phyloP scores from a whole-genome alignment of 2,797 vertebrate species.

The Notamacropus eugenii region DNA sequence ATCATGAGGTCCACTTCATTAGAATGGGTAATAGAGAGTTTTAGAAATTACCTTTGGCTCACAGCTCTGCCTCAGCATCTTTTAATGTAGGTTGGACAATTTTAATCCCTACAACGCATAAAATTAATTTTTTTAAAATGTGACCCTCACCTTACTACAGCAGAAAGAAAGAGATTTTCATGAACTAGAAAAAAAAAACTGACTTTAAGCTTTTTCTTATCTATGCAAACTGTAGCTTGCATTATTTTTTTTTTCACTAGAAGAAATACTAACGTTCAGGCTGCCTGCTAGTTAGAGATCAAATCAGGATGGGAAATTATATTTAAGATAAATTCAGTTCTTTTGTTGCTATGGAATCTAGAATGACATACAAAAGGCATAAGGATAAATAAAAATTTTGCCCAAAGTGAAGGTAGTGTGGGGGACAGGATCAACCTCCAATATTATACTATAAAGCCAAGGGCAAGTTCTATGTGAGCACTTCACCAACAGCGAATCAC shows the following conservation, averaged over 20 bases:
- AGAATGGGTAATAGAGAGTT: fast-evolving
- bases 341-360: neutral
- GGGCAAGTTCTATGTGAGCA: neutral
- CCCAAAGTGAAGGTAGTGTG: neutral
- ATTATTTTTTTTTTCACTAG: neutral
- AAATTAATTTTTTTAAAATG: neutral
- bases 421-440: neutral
- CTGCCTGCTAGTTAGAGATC: neutral
- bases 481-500: neutral
- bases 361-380: neutral
- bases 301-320: neutral
- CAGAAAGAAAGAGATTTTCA: neutral
- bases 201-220: neutral
- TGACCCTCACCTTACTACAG: neutral
- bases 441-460: neutral
- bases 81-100: neutral
- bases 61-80: neutral
- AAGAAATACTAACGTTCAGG: neutral
- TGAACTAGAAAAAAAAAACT: neutral
- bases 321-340: neutral
- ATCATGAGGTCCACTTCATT: neutral
- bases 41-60: neutral
- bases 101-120: neutral
- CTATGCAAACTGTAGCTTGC: neutral
- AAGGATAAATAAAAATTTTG: neutral